Base-by-base conservation (phyloP, 2,113 vertebrate genomes). In the Seriola dumerili region DNA sequence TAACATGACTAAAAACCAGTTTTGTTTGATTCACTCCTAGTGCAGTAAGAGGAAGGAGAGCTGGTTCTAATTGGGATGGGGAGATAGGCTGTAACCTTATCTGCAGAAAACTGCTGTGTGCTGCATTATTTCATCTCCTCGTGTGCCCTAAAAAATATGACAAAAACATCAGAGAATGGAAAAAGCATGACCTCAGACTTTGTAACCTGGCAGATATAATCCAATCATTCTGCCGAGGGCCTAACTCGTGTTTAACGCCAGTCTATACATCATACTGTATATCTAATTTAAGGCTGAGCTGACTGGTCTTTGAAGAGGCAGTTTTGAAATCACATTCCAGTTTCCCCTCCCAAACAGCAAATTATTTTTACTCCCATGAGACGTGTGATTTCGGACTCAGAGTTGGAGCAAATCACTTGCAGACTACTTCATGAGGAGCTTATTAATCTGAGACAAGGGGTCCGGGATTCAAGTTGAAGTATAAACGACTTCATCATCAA, bases 341-440 rank as follows among this genome's bases (percentile, higher is more conserved):
- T 94, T 94, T 93, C 83, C 84, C 72, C 85, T 89, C 85, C 89
- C 79, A 83, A 93, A 92, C 90, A 90, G 89, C 89, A 94, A 92
- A 93, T 93, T 93, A 90, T 94, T 90, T 76, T 65, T 84, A 66
- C 81, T 94, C 93, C 93, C 94, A 19, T 10, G 88, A 91, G 92
- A 94, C 52, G 84, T 72, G 90, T 81, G 92, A 94, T 95, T 94
- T 94, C 85, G 83, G 91, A 93, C 90, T 88, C 76, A 50, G 85
- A 91, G 85, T 91, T 89, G 86, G 76, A 93, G 90, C 91, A 96
- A 95, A 95, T 94, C 91, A 92, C 93, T 94, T 92, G 92, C 95
- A 96, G 94, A 92, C 91, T 86, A 93, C 90, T 93, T 93, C 89
- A 89, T n/a, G 46, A 90, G 91, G 81, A 85, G 46, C 61, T 90